Conservation (phyloP, 2,888 invertebrate species). For the Catonia carolina region DNA sequence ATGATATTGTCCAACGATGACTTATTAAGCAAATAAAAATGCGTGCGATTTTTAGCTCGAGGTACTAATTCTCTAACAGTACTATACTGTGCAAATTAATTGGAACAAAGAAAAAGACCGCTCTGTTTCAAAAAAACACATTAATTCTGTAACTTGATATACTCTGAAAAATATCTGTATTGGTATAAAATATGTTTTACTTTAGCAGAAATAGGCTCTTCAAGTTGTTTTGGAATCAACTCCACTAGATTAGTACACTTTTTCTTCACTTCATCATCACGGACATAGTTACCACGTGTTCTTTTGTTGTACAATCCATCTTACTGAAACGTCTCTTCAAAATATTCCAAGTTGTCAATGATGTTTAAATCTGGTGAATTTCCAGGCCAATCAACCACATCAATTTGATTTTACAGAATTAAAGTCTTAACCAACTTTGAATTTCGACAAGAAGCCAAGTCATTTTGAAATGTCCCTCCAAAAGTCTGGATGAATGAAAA, state of each 20-base stretch:
- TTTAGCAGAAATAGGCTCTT: neutral
- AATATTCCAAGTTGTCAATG: slow-evolving; percentile 3
- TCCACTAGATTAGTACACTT: neutral
- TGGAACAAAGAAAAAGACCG: too few species aligned
- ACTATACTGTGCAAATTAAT: too few species aligned
- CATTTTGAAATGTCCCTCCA: neutral
- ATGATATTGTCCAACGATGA: too few species aligned
- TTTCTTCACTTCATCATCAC: neutral
- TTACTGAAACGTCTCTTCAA: neutral
- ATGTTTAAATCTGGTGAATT: neutral
- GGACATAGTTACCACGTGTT: neutral
- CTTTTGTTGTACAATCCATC: neutral
- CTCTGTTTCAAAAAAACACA: too few species aligned
- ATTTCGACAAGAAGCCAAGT: neutral
- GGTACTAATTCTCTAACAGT: too few species aligned
- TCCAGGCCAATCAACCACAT: neutral
- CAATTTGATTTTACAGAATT: neutral
- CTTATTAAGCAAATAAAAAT: too few species aligned
- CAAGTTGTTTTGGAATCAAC: neutral
- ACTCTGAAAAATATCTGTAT: too few species aligned
- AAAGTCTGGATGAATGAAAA: neutral
- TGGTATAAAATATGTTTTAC: neutral
- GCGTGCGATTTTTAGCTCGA: too few species aligned
- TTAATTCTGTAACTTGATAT: too few species aligned
- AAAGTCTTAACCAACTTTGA: neutral